Evolutionary conservation across 2,888 invertebrate genomes (phyloP).

Genomic region (Lasioglossum marginatum): DNA sequence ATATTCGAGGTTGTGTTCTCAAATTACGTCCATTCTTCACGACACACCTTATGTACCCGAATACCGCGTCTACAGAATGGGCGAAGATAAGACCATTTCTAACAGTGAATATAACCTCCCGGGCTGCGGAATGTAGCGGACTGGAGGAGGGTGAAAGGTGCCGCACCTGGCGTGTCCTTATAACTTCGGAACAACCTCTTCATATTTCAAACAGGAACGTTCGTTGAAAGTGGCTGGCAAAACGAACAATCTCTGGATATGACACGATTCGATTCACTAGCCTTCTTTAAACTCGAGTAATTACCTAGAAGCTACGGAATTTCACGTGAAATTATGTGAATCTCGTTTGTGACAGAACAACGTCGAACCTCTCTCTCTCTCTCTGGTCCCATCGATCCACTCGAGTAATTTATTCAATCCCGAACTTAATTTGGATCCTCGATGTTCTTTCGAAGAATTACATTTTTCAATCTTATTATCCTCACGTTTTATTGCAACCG

Average conservation of each 20-base stretch:
- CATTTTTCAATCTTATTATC: constrained; percentile 2
- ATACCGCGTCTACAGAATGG: constrained; percentile 43
- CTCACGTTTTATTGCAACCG: background rate
- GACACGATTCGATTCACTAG: constrained; percentile 33
- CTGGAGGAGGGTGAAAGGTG: constrained; percentile 49
- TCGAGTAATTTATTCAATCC: constrained; percentile 13
- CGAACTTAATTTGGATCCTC: background rate
- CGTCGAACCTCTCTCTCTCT: background rate
- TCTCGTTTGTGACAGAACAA: constrained; percentile 23
- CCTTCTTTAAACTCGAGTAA: constrained; percentile 13
- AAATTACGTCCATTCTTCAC: constrained; percentile 35
- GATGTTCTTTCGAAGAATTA: background rate
- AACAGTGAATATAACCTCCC: constrained; percentile 43
- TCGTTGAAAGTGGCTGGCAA: constrained; percentile 24
- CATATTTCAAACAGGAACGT: constrained; percentile 68
- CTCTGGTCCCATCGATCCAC: background rate
- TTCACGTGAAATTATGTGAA: constrained; percentile 26
- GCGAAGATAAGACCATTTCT: constrained; percentile 48
- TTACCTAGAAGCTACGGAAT: constrained; percentile 17
- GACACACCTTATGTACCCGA: constrained; percentile 26
- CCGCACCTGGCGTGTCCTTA: constrained; percentile 66
- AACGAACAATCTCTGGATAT: constrained; percentile 10
- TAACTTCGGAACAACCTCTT: constrained; percentile 70
- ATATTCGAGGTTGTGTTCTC: constrained; percentile 15
- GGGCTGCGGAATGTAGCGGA: constrained; percentile 19